Base-by-base conservation (phyloP, 2,888 invertebrate genomes). In the Sycophila texana region DNA sequence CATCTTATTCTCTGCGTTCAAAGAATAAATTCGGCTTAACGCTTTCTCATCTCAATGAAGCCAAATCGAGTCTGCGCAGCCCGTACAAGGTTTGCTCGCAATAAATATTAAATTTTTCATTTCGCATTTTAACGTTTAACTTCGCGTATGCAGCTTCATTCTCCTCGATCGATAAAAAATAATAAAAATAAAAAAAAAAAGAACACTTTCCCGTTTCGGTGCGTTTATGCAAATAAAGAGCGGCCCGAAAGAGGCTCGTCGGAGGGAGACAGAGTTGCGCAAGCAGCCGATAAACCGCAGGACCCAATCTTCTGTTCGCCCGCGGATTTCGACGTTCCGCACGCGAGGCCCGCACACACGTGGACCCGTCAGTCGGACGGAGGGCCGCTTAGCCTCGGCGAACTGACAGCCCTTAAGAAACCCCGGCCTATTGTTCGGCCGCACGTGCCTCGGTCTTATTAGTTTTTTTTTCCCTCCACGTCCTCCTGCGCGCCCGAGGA, bases 361-460 rank as follows among this genome's bases (percentile, higher is more conserved):
- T 58, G 65, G 47, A 58, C 26, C 26, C 26, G 60, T 67, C 71
- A 58, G 55, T 49, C 18, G 16, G 30, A 3, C 26, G 5, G 49
- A 65, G 68, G 51, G 30, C 26, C 57, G 12, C 63, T 71, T 71
- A 63, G 22, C 16, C 47, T n/a, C 70, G n/a, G 20, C 18, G 12
- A 66, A 77, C 51, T 72, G 72, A 66, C 77, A 72, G 77, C 39
- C 77, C 65, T 77, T 72, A 72, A 77, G 77, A 72, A 77, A 77
- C 22, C 58, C 72, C 26, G 26, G 66, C 12, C 77, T 13, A 77
- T 77, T 77, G 77, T 77, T 57, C 65, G 49, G 12, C 16, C 30
- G 22, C 13, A 60, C 67, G 74, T 60, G 57, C 22, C 61, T 39
- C 5, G 18, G 18, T n/a, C 1, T 53, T 65, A 57, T 57, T 55